phyloP scores from a whole-genome alignment of 2,797 vertebrate species.

The Spea hammondii region DNA sequence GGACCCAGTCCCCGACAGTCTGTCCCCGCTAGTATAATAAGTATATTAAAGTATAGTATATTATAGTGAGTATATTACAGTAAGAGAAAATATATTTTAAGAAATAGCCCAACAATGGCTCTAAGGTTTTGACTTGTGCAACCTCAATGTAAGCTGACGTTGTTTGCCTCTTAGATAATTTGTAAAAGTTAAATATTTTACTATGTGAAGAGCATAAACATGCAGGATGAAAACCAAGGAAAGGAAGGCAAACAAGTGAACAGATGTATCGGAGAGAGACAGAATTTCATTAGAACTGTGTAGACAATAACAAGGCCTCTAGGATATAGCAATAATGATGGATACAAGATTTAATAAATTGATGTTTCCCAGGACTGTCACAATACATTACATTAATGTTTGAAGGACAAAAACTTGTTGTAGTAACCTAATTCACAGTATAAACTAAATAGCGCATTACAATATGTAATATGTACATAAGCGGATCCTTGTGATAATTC shows the following conservation, averaged over 20 bases:
- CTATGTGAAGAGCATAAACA: not conserved
- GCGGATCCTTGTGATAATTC: no score
- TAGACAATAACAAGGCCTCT: conserved; percentile 39
- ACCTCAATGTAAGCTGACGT: no score
- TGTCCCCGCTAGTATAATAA: no score
- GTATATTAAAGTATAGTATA: no score
- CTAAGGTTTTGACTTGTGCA: no score
- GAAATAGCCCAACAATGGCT: no score
- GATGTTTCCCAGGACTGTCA: conserved; percentile 29
- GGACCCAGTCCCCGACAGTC: no score
- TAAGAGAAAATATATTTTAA: no score
- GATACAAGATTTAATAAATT: conserved; percentile 40
- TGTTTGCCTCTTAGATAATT: no score
- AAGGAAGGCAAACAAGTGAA: not conserved
- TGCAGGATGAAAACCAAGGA: conserved; percentile 2
- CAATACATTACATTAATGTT: conserved; percentile 35
- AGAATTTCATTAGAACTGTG: conserved; percentile 29
- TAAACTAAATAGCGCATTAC: not conserved
- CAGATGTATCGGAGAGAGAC: conserved; percentile 14
- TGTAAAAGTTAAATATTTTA: no score
- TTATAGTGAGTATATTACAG: no score
- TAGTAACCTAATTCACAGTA: not conserved
- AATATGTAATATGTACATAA: not conserved
- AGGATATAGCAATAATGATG: conserved; percentile 34
- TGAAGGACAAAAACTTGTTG: conserved; percentile 23